Evolutionary conservation across 2,888 invertebrate genomes (phyloP).

Genomic region (Pheosia gnoma): DNA sequence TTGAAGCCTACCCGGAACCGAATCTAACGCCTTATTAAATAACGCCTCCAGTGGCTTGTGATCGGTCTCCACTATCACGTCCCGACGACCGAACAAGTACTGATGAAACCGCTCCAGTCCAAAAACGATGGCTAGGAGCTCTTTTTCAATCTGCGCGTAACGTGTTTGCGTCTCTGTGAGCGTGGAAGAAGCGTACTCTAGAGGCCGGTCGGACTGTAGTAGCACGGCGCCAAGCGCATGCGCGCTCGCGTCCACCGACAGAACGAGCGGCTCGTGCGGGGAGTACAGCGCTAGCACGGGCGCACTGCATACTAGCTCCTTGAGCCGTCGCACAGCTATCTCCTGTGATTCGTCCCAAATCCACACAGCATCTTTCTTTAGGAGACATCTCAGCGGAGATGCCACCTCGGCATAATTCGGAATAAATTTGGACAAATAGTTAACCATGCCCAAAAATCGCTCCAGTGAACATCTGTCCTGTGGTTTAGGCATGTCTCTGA

Average conservation of each 20-base stretch:
- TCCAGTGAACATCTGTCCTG: conserved; percentile 20
- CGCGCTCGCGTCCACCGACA: conserved; percentile 29
- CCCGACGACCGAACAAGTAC: not conserved
- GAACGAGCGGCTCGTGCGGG: conserved; percentile 5
- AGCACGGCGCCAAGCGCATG: conserved; percentile 31
- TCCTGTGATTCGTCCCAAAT: conserved; percentile 12
- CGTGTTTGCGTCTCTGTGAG: conserved; percentile 19
- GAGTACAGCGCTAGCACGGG: conserved; percentile 25
- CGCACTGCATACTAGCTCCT: conserved; percentile 11
- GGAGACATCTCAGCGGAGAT: conserved; percentile 10
- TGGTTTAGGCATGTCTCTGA: conserved; percentile 23
- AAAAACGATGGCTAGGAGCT: conserved; percentile 18
- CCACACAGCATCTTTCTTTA: conserved; percentile 23
- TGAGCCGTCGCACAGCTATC: conserved; percentile 9
- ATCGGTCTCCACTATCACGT: not conserved
- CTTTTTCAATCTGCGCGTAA: conserved; percentile 19
- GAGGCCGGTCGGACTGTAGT: conserved; percentile 18
- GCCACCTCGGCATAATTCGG: conserved; percentile 13
- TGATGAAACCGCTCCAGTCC: conserved; percentile 8
- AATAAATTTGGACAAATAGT: conserved; percentile 20
- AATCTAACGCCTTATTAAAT: not conserved
- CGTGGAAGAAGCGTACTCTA: conserved; percentile 6
- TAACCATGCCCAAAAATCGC: conserved; percentile 20
- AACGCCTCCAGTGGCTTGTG: conserved; percentile 3
- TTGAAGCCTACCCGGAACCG: not conserved